Conservation (phyloP, 2,888 invertebrate genomes). For the Anorthoa munda region DNA sequence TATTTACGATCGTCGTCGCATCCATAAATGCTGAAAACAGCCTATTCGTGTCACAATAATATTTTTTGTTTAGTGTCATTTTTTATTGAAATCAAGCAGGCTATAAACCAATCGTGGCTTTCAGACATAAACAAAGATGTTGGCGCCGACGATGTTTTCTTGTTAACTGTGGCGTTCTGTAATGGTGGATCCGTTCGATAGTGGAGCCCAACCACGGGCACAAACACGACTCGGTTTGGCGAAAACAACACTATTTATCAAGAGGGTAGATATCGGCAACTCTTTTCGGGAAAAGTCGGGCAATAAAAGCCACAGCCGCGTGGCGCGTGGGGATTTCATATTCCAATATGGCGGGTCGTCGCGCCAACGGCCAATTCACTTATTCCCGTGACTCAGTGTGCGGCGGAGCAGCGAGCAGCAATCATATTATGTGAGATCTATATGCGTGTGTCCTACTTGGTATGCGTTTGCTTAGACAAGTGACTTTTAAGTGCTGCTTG, state of each 20-base stretch:
- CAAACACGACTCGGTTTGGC: conserved; percentile 85
- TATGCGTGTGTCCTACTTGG: conserved; percentile 52
- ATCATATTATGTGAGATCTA: conserved; percentile 59
- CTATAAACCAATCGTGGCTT: conserved; percentile 71
- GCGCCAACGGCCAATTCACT: conserved; percentile 84
- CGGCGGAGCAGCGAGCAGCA: conserved; percentile 68
- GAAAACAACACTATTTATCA: conserved; percentile 91
- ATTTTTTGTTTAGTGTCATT: conserved; percentile 63
- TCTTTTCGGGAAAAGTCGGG: conserved; percentile 81
- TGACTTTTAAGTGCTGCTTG: conserved; percentile 58
- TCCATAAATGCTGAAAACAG: conserved; percentile 46
- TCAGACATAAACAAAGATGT: conserved; percentile 78
- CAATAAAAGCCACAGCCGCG: conserved; percentile 85
- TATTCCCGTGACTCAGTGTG: conserved; percentile 79
- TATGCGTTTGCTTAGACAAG: conserved; percentile 58
- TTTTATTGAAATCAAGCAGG: conserved; percentile 68
- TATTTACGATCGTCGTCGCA: conserved; percentile 35
- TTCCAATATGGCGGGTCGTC: conserved; percentile 84
- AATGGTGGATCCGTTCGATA: conserved; percentile 69
- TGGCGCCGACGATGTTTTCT: conserved; percentile 77
- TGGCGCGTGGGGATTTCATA: conserved; percentile 82
- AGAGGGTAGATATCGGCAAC: conserved; percentile 84
- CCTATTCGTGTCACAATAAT: conserved; percentile 56
- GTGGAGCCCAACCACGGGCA: conserved; percentile 71
- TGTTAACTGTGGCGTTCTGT: conserved; percentile 69